Evolutionary conservation across 2,797 vertebrate species (phyloP).

Genomic region (Ispidina lecontei): DNA sequence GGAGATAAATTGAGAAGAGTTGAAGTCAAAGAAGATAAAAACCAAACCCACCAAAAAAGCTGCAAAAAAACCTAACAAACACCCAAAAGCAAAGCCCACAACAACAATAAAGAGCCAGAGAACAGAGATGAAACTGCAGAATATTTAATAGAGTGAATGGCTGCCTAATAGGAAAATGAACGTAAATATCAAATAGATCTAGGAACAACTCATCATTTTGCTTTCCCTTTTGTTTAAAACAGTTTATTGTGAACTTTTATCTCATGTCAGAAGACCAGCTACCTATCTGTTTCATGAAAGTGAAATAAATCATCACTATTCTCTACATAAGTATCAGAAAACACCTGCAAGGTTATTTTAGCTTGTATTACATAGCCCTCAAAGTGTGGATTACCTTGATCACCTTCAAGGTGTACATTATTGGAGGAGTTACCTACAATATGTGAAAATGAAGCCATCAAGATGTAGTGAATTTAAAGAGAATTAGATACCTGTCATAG

Average conservation of each 20-base stretch:
- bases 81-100: background rate
- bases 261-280: background rate
- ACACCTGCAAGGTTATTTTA: background rate
- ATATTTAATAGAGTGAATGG: background rate
- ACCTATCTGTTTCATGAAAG: background rate
- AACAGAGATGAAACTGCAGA: background rate
- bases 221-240: background rate
- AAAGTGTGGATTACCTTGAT: background rate
- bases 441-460: background rate
- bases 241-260: background rate
- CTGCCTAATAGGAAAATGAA: background rate
- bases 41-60: accelerated
- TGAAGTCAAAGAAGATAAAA: background rate
- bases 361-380: background rate
- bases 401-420: too few species aligned
- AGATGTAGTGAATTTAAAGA: background rate
- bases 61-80: too few species aligned
- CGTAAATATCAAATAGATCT: background rate
- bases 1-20: background rate
- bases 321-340: background rate
- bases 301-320: background rate
- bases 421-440: background rate
- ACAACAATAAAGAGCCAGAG: background rate
- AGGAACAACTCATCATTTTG: background rate
- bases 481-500: background rate